Evolutionary conservation across 2,797 vertebrate genomes (phyloP).

Genomic region (Sebastiscus albofasciatus): DNA sequence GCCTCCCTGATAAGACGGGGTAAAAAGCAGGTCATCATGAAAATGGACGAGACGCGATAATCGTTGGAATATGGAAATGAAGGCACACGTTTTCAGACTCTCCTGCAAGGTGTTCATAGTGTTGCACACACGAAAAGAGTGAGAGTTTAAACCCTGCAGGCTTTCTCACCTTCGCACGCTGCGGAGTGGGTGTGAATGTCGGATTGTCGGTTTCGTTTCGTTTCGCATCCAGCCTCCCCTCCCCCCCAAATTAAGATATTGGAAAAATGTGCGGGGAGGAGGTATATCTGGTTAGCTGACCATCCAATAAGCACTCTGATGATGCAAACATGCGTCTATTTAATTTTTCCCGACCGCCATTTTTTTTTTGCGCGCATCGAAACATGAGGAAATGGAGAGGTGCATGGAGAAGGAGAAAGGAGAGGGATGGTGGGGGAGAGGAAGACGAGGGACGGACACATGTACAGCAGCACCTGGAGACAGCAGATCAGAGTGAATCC

Average conservation of each 20-base stretch:
- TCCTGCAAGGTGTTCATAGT: neutral
- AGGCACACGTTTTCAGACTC: neutral
- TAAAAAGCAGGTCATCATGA: neutral
- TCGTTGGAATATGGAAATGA: neutral
- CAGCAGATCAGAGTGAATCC: conserved; percentile 6
- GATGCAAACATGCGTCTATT: neutral
- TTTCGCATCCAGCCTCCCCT: neutral
- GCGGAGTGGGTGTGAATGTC: neutral
- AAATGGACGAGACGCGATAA: neutral
- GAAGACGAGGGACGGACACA: neutral
- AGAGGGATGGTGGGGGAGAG: neutral
- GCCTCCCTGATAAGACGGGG: neutral
- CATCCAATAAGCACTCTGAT: neutral
- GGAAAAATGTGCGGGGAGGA: neutral
- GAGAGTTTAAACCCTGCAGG: neutral
- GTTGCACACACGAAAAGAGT: neutral
- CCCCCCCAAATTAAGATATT: neutral
- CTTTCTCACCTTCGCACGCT: neutral
- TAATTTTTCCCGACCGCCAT: neutral
- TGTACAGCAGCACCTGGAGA: neutral
- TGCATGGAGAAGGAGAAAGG: neutral
- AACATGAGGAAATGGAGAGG: neutral
- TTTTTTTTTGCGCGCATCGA: neutral
- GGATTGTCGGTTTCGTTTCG: neutral
- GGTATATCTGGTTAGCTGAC: neutral